phyloP scores from a whole-genome alignment of 2,113 vertebrate genomes.

The Apodemus sylvaticus region DNA sequence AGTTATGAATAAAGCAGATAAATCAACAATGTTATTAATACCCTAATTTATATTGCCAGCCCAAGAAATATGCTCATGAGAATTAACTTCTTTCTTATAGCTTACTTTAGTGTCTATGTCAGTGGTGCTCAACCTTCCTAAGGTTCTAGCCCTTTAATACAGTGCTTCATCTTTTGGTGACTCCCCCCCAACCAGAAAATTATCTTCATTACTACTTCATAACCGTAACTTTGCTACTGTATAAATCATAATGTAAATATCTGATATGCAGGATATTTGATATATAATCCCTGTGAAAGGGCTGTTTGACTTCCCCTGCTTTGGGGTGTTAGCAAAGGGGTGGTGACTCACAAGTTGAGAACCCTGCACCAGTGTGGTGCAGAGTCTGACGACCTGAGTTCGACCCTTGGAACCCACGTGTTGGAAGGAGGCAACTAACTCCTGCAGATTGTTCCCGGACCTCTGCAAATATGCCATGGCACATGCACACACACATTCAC shows the following conservation, averaged over 20 bases:
- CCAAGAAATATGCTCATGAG: slow-evolving; percentile 20
- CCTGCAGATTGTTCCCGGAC: background rate
- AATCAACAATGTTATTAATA: background rate
- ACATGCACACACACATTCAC: background rate
- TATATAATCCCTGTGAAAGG: background rate
- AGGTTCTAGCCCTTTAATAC: background rate
- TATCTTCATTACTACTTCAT: background rate
- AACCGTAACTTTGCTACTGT: background rate
- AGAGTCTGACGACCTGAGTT: background rate
- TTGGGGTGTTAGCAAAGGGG: background rate
- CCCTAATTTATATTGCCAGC: background rate
- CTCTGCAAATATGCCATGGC: background rate
- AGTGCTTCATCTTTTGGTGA: background rate
- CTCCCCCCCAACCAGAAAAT: background rate
- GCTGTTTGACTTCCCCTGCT: background rate
- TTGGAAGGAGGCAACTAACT: background rate
- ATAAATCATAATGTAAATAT: background rate
- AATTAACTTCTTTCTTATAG: slow-evolving; percentile 1
- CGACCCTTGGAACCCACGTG: too few species aligned
- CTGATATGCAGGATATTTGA: background rate
- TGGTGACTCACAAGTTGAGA: background rate
- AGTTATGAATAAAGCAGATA: background rate
- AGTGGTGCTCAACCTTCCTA: background rate
- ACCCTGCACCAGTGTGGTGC: background rate
- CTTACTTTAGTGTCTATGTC: background rate